Base-by-base conservation (phyloP, 2,888 invertebrate genomes). In the Hipparchia semele region DNA sequence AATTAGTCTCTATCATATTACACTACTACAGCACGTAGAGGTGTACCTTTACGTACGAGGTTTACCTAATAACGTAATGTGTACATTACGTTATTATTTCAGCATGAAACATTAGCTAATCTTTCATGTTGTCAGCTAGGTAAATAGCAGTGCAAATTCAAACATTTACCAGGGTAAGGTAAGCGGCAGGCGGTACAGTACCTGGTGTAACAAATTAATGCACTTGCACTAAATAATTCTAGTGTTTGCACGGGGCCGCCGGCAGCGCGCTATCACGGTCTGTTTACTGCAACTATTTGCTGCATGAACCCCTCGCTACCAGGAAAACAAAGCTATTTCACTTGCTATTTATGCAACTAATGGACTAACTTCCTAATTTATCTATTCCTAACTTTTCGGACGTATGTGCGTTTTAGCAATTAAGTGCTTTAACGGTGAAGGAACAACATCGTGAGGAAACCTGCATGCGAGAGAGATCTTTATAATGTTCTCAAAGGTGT, bases 221-320 rank as follows among this genome's bases (percentile, higher is more conserved):
- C 60, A 60, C 60, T 60, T 45, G 60, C 60, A 10, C 39, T 45
- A 61, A 39, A 61, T 61, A 33, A 59, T 61, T 45, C 61, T n/a
- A 45, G 61, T 61, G 45, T 61, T 61, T n/a, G 61, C 23, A 39
- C 54, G n/a, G 56, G n/a, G 1, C 56, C 46, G 46, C 6, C 49
- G 49, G 7, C 49, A 6, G 6, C 3, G 60, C 12, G 45, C 45
- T 45, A 60, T 8, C 60, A 60, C 61, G 45, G 45, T 6, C 61
- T 45, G 61, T 45, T 61, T 61, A 61, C 39, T 12, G 61, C 61
- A 61, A 39, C 45, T 61, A 45, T 12, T 39, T 60, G 23, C 59
- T 33, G 59, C 23, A 33, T 12, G 10, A 5, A 12, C 2, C 53
- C 5, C 12, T 5, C 53, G 5, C 53, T 53, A 12, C 12, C 53